Base-by-base conservation (phyloP, 1,140 invertebrate genomes). In the Drosophila busckii region DNA sequence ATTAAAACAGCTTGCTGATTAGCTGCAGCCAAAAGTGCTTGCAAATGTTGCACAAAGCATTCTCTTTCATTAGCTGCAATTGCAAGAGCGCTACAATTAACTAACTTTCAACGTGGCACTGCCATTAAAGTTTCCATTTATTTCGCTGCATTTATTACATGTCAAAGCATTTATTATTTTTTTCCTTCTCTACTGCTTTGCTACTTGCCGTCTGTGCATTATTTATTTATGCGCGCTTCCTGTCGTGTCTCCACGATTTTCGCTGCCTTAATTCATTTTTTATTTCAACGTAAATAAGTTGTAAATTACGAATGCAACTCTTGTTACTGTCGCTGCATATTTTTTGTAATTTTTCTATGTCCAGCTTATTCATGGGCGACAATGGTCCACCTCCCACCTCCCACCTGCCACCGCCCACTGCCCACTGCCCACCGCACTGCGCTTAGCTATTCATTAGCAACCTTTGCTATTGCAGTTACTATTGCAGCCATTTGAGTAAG, bases 241-340 rank as follows among this genome's bases (percentile, higher is more conserved):
- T 22, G 19, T 48, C 19, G n/a, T 32, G 13, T 29, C 15, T 28
- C 7, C 26, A 8, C 20, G 12, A 12, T 12, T 53, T 71, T 54
- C 63, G 67, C 55, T 69, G 64, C 52, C 69, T 80, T 80, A 80
- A 82, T 82, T 82, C 69, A 80, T 73, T 80, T 80, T 82, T 82
- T 75, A 65, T 70, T 75, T 56, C 65, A 82, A 82, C 59, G 69
- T 70, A 82, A 70, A 70, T 75, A 80, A 80, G 75, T 65, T 69
- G 75, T 82, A 82, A 80, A 80, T 80, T 80, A 80, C 69, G 66
- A 38, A 37, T 48, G 58, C 40, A 55, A 32, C 45, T 37, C 54
- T 42, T 66, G 55, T 22, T 28, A 32, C 13, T 59, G 29, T 29
- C 35, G 20, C 9, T 46, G 66, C 62, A 70, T 71, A 71, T 67